Percentiles rank a stretch among this genome's conserved stretches.
Conservation (phyloP, 2,797 vertebrate species). For the Ctenosaura bakeri region DNA sequence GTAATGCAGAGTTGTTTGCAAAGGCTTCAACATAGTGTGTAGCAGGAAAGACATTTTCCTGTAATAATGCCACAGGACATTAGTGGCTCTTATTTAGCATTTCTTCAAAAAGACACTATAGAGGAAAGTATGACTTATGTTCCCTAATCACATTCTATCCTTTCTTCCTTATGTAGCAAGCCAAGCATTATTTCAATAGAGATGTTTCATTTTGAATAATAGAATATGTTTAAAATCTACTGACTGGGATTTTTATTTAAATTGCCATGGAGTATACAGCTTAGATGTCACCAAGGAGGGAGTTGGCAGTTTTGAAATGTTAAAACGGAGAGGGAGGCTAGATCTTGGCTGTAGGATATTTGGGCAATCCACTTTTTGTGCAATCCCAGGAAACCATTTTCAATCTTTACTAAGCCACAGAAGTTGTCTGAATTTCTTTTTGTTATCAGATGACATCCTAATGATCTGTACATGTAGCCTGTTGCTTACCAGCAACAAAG, state of each 20-base stretch:
- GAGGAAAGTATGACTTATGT: not conserved
- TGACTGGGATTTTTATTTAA: conserved; percentile 32
- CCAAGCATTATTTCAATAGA: conserved; percentile 19
- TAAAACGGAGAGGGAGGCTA: conserved; percentile 29
- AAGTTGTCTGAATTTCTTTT: not conserved
- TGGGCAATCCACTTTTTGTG: not conserved
- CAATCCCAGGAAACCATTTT: conserved; percentile 37
- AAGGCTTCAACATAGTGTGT: not conserved
- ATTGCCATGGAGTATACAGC: not conserved
- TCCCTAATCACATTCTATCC: not conserved
- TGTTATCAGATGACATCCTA: not conserved
- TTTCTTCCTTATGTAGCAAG: conserved; percentile 15
- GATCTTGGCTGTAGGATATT: conserved; percentile 22
- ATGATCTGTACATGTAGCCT: not conserved
- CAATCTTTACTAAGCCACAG: not conserved
- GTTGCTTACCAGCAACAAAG: not conserved
- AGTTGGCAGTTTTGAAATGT: conserved; percentile 18
- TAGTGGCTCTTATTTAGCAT: not conserved
- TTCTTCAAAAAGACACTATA: not conserved
- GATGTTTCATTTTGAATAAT: conserved; percentile 27
- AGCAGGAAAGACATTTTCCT: not conserved
- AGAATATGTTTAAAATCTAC: conserved; percentile 22
- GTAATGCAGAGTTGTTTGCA: not conserved
- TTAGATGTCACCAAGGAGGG: conserved; percentile 22
- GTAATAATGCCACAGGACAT: not conserved